Evolutionary conservation across 2,888 invertebrate genomes (phyloP).

Genomic region (Trissonchulus latispiculum): DNA sequence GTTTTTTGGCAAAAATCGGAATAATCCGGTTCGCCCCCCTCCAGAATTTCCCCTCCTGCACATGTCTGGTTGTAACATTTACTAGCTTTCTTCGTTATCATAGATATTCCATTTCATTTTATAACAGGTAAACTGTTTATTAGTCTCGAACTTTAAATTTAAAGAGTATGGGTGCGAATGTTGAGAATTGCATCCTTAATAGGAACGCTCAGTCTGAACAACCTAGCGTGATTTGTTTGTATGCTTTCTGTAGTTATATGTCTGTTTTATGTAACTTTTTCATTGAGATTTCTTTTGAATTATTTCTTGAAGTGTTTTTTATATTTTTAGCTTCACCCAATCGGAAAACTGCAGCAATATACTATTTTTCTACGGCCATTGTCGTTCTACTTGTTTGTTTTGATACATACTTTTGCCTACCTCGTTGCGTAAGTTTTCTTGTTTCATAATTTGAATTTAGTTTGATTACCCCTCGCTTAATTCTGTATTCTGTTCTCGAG

Average conservation of each 20-base stretch:
- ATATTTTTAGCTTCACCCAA: conserved; percentile 55
- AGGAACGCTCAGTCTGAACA: conserved; percentile 50
- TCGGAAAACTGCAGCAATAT: conserved; percentile 75
- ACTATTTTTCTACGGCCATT: conserved; percentile 90
- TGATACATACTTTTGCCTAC: conserved; percentile 87
- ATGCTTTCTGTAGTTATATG: conserved; percentile 91
- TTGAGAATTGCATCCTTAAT: conserved; percentile 24
- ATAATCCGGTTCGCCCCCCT: too few species aligned
- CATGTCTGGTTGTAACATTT: too few species aligned
- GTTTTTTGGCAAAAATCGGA: too few species aligned
- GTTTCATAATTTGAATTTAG: neutral
- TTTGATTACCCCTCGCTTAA: too few species aligned
- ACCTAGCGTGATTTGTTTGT: conserved; percentile 70
- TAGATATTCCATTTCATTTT: neutral
- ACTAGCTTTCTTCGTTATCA: too few species aligned
- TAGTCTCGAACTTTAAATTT: conserved; percentile 7
- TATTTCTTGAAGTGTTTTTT: conserved; percentile 76
- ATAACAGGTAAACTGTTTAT: neutral
- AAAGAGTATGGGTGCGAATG: conserved; percentile 25
- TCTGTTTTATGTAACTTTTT: conserved; percentile 73
- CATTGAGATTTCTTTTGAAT: conserved; percentile 95
- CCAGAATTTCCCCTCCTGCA: too few species aligned
- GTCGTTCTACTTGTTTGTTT: conserved; percentile 80
- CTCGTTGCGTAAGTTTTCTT: conserved; percentile 72
- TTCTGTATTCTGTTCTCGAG: too few species aligned